A percentile compares a stretch with the other conserved stretches of the same genome.
These are phyloP conservation scores for Parazoanthus swiftii DNA, from an alignment of 92 coral and sea anemone species.

Conservation along the genomic window DNA sequence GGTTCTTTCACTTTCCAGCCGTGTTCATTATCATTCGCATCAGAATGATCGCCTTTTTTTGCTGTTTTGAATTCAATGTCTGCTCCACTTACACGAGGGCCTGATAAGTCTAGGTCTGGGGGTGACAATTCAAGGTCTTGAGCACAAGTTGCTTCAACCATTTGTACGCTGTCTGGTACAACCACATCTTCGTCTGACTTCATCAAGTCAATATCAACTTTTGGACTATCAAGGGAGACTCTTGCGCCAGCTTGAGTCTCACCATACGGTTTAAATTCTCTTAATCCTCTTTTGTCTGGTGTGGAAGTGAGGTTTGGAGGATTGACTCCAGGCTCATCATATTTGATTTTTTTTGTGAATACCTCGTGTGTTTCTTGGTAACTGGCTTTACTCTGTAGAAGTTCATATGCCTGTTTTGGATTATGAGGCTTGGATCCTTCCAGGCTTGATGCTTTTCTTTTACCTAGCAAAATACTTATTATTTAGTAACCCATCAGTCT, in stretches of 20 bases:
- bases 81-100: neutral
- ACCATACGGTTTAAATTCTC: neutral
- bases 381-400: slow-evolving; percentile 12
- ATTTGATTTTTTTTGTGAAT: neutral
- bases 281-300: neutral
- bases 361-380: neutral
- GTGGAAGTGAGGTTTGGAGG: neutral
- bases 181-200: slow-evolving; percentile 3
- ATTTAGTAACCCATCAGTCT: neutral
- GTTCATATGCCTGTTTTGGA: slow-evolving; percentile 9
- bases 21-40: neutral
- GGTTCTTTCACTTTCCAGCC: neutral
- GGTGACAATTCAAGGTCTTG: slow-evolving; percentile 18
- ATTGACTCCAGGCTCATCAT: neutral
- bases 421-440: neutral
- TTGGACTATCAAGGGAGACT: neutral
- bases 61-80: neutral
- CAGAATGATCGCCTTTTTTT: neutral
- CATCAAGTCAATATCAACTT: neutral
- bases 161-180: neutral
- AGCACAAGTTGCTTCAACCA: neutral
- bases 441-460: neutral
- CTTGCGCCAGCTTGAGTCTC: neutral
- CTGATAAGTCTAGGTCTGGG: neutral
- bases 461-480: slow-evolving; percentile 8